phyloP scores from a whole-genome alignment of 2,888 invertebrate genomes.

The Scaptomyza caliginosa region DNA sequence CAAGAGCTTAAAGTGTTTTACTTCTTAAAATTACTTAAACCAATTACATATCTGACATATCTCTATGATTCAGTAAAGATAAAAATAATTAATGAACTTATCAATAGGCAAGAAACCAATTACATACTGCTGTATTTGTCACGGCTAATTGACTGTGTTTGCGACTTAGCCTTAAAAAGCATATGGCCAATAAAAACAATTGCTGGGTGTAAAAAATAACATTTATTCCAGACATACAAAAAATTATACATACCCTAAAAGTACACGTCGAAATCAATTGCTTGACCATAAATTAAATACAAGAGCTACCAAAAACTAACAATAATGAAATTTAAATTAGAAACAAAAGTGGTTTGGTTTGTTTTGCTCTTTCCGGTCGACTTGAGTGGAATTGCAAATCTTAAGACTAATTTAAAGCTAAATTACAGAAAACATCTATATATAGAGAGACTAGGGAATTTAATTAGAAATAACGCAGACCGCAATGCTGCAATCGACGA shows the following conservation, averaged over 20 bases:
- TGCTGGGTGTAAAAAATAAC: conserved; percentile 13
- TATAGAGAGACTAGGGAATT: conserved; percentile 12
- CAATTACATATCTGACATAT: not conserved
- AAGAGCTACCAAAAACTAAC: conserved; percentile 20
- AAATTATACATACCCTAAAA: conserved; percentile 22
- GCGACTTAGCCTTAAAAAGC: not conserved
- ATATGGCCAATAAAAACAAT: not conserved
- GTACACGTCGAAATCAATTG: conserved; percentile 11
- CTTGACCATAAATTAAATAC: conserved; percentile 23
- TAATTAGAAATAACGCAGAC: conserved; percentile 17
- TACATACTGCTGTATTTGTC: not conserved
- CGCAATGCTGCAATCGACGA: conserved; percentile 17
- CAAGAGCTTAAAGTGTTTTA: too few relatives aligned
- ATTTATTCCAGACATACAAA: conserved; percentile 23
- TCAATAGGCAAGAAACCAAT: not conserved
- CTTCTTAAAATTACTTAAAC: not conserved
- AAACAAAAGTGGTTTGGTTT: not conserved
- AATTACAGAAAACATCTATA: conserved; percentile 2
- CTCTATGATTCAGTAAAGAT: conserved; percentile 4
- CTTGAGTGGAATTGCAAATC: conserved; percentile 35
- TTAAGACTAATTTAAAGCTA: conserved; percentile 28
- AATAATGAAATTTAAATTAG: not conserved
- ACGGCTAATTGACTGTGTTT: conserved; percentile 9
- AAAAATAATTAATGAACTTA: conserved; percentile 30
- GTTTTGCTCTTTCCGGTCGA: conserved; percentile 15